These are phyloP conservation scores for Apodemus speciosus DNA, from an alignment of 2,113 vertebrate species.

Conservation along the genomic window DNA sequence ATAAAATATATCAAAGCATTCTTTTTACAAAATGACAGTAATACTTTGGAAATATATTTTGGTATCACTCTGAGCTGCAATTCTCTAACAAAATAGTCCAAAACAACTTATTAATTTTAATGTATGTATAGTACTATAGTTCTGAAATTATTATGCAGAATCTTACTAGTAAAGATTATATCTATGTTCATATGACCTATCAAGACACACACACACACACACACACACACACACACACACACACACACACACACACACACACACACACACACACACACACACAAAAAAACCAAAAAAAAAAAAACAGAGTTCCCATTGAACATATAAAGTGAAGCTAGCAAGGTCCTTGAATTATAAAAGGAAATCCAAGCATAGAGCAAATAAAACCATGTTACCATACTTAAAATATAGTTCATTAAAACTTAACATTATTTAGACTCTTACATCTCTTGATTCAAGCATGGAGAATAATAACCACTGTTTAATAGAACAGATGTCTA, in stretches of 20 bases:
- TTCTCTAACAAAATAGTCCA: neutral
- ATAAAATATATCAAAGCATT: neutral
- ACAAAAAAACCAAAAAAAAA: neutral
- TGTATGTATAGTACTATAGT: neutral
- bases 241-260: neutral
- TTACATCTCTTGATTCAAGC: neutral
- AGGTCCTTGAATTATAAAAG: neutral
- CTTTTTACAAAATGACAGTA: neutral
- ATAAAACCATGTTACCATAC: neutral
- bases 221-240: no score
- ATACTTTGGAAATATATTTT: neutral
- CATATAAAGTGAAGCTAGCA: neutral
- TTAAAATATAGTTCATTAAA: neutral
- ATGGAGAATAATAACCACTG: neutral
- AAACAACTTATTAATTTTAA: neutral
- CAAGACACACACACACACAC: no score
- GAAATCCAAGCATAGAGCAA: neutral
- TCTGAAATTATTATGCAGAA: neutral
- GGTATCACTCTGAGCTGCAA: neutral
- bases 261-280: no score
- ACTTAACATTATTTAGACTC: neutral
- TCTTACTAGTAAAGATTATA: neutral
- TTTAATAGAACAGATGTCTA: neutral
- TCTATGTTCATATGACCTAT: neutral
- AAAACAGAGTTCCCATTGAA: neutral